phyloP scores from a whole-genome alignment of 2,797 vertebrate species.

The Podarcis siculus region DNA sequence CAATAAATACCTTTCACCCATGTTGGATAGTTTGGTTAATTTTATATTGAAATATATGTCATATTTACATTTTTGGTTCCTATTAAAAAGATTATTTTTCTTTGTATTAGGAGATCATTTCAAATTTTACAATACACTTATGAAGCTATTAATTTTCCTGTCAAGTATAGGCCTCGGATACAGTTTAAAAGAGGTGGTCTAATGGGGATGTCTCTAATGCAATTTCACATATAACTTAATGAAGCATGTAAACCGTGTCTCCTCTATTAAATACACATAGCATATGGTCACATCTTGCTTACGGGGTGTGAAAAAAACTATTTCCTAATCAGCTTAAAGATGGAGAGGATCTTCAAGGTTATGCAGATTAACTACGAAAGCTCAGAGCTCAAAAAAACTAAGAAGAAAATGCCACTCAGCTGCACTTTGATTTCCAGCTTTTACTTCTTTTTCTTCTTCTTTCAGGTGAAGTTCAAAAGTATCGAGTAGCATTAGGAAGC shows the following conservation, averaged over 20 bases:
- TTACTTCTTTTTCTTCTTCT: neutral
- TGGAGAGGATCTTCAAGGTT: conserved; percentile 76
- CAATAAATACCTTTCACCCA: conserved; percentile 54
- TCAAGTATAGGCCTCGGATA: conserved; percentile 68
- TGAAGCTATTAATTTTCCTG: conserved; percentile 76
- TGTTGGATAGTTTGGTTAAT: conserved; percentile 38
- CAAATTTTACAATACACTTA: conserved; percentile 65
- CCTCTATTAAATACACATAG: conserved; percentile 77
- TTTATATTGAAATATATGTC: conserved; percentile 59
- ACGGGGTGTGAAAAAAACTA: conserved; percentile 73
- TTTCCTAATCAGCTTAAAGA: conserved; percentile 74
- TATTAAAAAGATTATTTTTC: conserved; percentile 67
- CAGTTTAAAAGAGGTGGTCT: conserved; percentile 67
- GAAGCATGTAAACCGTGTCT: conserved; percentile 75
- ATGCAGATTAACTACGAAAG: conserved; percentile 66
- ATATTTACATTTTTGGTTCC: conserved; percentile 63
- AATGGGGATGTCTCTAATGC: conserved; percentile 76
- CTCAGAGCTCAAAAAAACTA: conserved; percentile 38
- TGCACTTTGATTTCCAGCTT: neutral
- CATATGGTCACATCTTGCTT: conserved; percentile 72
- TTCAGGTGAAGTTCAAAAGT: neutral
- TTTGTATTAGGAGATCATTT: conserved; percentile 70
- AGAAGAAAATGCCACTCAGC: conserved; percentile 53
- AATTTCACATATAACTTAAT: conserved; percentile 84
- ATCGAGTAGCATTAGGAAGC: neutral